Evolutionary conservation across 2,797 vertebrate genomes (phyloP).

Genomic region (Spea hammondii): DNA sequence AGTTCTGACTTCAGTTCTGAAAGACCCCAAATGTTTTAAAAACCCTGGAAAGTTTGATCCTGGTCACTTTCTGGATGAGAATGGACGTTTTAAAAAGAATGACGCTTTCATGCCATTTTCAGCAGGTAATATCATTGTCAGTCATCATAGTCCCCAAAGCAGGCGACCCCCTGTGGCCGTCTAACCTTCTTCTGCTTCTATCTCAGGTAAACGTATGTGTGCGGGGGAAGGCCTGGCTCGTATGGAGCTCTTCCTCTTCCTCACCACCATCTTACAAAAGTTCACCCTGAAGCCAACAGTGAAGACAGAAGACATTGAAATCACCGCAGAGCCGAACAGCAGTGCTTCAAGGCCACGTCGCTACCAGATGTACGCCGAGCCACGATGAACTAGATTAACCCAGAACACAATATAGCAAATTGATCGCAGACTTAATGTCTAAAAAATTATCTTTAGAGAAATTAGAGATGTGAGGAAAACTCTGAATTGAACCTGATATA

Average conservation of each 20-base stretch:
- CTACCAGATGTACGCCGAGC: not conserved
- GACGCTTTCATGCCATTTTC: constrained; percentile 65
- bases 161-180: too few species aligned
- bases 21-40: constrained; percentile 59
- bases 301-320: constrained; percentile 2
- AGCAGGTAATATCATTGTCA: constrained; percentile 52
- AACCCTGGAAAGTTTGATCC: constrained; percentile 60
- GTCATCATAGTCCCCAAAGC: too few species aligned
- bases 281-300: constrained; percentile 22
- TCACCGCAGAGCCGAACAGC: constrained; percentile 7
- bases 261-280: constrained; percentile 28
- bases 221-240: constrained; percentile 32
- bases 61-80: constrained; percentile 60
- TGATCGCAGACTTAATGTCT: too few species aligned
- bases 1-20: constrained; percentile 58
- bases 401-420: too few species aligned
- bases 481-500: too few species aligned
- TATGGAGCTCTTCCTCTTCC: constrained; percentile 31
- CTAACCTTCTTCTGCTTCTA: too few species aligned
- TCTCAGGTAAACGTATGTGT: constrained; percentile 23
- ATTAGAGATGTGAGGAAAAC: too few species aligned
- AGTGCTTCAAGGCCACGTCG: not conserved
- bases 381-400: not conserved
- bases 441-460: too few species aligned
- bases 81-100: constrained; percentile 60